Evolutionary conservation across 2,113 vertebrate species (phyloP), one percentile per base, ranked within the genome.

Genomic region (Mobula hypostoma): DNA sequence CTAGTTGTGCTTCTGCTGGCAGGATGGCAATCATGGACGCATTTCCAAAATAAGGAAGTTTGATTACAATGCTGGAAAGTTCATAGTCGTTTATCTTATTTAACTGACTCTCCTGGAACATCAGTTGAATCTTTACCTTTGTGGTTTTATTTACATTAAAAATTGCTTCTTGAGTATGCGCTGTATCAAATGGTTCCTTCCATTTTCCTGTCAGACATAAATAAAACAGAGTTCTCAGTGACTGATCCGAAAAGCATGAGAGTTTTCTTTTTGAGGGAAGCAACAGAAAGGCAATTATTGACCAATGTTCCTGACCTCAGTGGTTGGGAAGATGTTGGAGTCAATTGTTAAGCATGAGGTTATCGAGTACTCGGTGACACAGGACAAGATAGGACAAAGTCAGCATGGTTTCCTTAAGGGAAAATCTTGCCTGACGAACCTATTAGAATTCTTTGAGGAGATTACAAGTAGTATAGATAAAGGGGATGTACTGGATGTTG

Each of bases 181-280:
- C n/a, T 40, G 88, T 63, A 72, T 92, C 32, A 92, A 92, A 92
- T 92, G 88, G 88, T 0, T 40, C 9, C 66, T 92, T 36, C 88
- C 88, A 92, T 70, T 92, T 92, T 70, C 88, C 88, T 92, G 66
- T 92, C 36, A 12, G 32, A 72, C 66, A 36, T 32, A 70, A 92
- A 92, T 92, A 24, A 70, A 58, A 4, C 61, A 68, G 63, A 72
- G 32, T 40, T 92, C 61, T 68, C n/a, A 91, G 2, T 29, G 27
- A 91, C n/a, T 70, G n/a, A 68, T 66, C 24, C 29, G 17, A 61
- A 90, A 90, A 15, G 58, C 78, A 32, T 32, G 12, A 8, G 17
- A 61, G 27, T 61, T 29, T 48, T 48, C 48, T 48, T 48, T 4
- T 48, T 2, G 48, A 48, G 48, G 48, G 48, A 48, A 48, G 48